These are phyloP conservation scores for Delichon dasypus DNA, from an alignment of 2,797 vertebrate genomes.

Conservation along the genomic window DNA sequence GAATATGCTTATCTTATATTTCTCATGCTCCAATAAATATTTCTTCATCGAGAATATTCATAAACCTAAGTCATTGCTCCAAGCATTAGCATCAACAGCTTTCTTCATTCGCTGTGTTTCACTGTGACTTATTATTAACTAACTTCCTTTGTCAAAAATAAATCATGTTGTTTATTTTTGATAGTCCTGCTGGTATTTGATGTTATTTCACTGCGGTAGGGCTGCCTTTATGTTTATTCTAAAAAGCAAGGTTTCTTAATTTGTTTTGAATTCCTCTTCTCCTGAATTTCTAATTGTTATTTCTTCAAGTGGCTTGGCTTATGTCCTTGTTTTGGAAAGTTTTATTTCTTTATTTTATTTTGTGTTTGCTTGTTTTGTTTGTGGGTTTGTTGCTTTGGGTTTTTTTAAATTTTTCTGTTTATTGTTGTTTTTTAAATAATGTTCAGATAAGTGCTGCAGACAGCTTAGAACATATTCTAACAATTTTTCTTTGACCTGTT, in stretches of 20 bases:
- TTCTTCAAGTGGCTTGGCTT: not conserved
- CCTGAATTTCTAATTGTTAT: not conserved
- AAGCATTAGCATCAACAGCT: not conserved
- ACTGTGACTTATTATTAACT: not conserved
- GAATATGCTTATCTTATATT: not conserved
- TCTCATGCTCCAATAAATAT: not conserved
- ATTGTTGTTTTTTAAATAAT: not conserved
- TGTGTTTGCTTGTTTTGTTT: not conserved
- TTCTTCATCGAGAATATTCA: not conserved
- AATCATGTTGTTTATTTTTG: not conserved
- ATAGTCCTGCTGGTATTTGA: not conserved
- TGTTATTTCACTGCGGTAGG: not conserved
- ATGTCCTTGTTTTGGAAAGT: not conserved
- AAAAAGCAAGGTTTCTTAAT: not conserved
- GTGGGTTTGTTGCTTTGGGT: not conserved
- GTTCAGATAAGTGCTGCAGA: not conserved
- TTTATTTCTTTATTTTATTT: not conserved
- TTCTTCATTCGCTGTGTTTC: not conserved
- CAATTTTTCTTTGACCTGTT: not conserved
- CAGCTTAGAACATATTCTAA: not conserved
- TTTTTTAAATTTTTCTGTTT: not conserved
- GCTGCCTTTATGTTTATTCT: not conserved
- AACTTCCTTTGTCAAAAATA: not conserved
- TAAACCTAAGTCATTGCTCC: not conserved
- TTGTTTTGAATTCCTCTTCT: not conserved